Base-by-base conservation (phyloP, 2,113 vertebrate genomes). In the Sciurus niger region DNA sequence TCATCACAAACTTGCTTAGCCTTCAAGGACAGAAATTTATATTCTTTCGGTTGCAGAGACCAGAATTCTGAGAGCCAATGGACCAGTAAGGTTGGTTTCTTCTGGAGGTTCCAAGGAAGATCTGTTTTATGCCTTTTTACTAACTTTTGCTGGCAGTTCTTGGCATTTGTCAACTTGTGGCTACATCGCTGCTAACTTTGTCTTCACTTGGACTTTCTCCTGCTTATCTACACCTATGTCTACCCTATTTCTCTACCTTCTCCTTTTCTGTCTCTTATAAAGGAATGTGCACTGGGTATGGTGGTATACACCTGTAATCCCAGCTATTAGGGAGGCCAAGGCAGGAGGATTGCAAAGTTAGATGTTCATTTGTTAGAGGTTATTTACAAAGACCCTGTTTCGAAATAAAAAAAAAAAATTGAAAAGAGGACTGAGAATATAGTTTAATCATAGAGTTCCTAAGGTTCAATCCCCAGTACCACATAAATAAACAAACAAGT, bases 11-110 rank as follows among this genome's bases (percentile, higher is more conserved):
- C 46, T 43, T 76, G 5, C 43, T 89, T 37, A 53, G n/a, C 55
- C 94, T 68, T 88, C 67, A 95, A 89, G 76, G 90, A 80, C 72
- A 85, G 6, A 84, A 91, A 70, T 65, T 1, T 72, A 85, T 73
- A 86, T 73, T 58, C 51, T 93, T 4, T n/a, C 30, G 89, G 76
- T 86, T 93, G 13, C 53, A 96, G 90, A 96, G 34, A 46, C 11
- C 43, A 85, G 72, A 60, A 84, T 12, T 78, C 43, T 87, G 51
- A 87, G 92, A 70, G 85, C 43, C 43, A 37, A 87, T 2, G 12
- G 74, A 48, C 43, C 4, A 20, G 0, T 13, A 84, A 40, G 11
- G 20, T 11, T 67, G 8, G 8, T 65, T 88, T 18, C 51, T 84
- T 77, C 30, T 88, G 30, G 6, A 58, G 9, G 2, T 51, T 53